Conservation (phyloP, 2,113 vertebrate genomes). For the Pongo abelii region DNA sequence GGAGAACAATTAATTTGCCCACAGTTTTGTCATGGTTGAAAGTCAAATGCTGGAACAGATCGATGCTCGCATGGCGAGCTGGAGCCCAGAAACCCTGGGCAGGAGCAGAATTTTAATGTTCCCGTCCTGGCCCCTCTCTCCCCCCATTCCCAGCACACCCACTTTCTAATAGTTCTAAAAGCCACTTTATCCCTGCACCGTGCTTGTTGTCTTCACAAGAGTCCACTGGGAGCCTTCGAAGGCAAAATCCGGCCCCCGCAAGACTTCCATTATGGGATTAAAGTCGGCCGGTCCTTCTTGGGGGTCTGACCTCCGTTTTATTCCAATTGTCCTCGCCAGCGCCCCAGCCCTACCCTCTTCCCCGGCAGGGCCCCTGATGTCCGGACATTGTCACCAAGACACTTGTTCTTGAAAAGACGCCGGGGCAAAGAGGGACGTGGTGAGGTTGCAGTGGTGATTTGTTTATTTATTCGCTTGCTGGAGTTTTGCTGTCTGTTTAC, state of each 20-base stretch:
- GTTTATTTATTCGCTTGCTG: not conserved
- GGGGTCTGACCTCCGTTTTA: conserved; percentile 73
- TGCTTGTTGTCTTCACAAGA: conserved; percentile 78
- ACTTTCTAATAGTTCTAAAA: conserved; percentile 86
- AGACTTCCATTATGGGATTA: conserved; percentile 78
- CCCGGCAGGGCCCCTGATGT: not conserved
- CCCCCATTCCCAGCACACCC: conserved; percentile 89
- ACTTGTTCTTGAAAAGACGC: not conserved
- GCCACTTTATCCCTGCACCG: conserved; percentile 77
- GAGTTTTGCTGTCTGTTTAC: not conserved
- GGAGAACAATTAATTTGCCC: conserved; percentile 99
- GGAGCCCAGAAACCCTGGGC: conserved; percentile 94
- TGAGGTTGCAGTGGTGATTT: not conserved
- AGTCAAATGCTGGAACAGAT: conserved; percentile 99
- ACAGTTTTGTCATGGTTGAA: conserved; percentile 99
- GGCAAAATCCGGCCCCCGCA: conserved; percentile 65
- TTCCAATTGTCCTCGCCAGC: not conserved
- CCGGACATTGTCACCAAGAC: not conserved
- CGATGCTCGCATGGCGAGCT: conserved; percentile 95
- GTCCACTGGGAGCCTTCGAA: conserved; percentile 75
- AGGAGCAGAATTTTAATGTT: conserved; percentile 97
- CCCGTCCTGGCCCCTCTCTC: conserved; percentile 90
- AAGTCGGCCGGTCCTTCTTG: conserved; percentile 54
- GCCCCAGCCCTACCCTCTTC: too few relatives aligned
- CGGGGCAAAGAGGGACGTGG: rapidly evolving